Evolutionary conservation across 2,888 invertebrate genomes (phyloP), one percentile per base, ranked within the genome.

Genomic region (Tortricodes alternella): DNA sequence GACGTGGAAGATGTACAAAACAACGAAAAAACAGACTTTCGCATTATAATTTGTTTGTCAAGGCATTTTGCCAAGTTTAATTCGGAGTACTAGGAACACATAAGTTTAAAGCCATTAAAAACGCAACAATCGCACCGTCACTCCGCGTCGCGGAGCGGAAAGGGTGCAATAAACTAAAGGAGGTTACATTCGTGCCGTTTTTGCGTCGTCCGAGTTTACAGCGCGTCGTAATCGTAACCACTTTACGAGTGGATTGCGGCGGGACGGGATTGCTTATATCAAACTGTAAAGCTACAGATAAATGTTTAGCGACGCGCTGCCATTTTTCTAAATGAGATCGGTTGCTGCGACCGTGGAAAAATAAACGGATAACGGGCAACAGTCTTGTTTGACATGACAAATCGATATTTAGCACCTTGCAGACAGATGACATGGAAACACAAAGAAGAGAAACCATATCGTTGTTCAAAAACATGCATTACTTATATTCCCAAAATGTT

Each of bases 211-310:
- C 53, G 34, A 24, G 13, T 55, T 55, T 55, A 55, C 48, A 55
- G 53, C 53, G 53, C 21, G 29, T 53, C 53, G 53, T 53, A 38
- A n/a, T 29, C 29, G 29, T 29, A n/a, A 48, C 48, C 13, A 19
- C 38, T 55, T 55, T 55, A 55, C 48, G 46, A 35, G 34, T 41
- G 41, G 48, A 55, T 48, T 41, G 53, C 53, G 39, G 53, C 27
- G n/a, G 35, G 24, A 52, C 27, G n/a, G 35, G 24, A 52, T 51
- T 51, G 38, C 34, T 41, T 32, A 21, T 15, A 38, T 5, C 48
- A 27, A 55, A 41, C 19, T 13, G 13, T 34, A 32, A 41, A 48
- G 41, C 41, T 19, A 39, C 16, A 48, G 24, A 48, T 39, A 27
- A 55, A 48, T 34, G 39, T 18, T 41, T 32, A n/a, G 16, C 15